phyloP scores from a whole-genome alignment of 2,888 invertebrate species.

The Lucinisca nassula region DNA sequence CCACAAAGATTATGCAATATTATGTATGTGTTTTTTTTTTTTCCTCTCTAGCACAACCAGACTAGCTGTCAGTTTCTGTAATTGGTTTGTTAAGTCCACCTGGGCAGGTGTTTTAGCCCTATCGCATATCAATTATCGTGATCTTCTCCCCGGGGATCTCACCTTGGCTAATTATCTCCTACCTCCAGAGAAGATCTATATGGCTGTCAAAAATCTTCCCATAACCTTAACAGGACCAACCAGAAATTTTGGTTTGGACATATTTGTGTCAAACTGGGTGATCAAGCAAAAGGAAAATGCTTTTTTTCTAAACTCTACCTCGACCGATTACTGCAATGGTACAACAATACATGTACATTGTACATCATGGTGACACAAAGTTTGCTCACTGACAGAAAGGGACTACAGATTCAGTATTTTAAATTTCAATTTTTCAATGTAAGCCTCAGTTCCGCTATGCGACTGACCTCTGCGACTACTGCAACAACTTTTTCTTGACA shows the following conservation, averaged over 20 bases:
- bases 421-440: too few relatives aligned
- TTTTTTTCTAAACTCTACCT: too few relatives aligned
- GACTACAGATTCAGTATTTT: too few relatives aligned
- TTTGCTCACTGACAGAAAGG: too few relatives aligned
- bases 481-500: too few relatives aligned
- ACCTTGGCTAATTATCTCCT: not conserved
- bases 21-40: too few relatives aligned
- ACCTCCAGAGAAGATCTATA: slow-evolving; percentile 17
- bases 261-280: not conserved
- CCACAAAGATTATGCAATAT: not conserved
- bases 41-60: not conserved
- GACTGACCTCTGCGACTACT: too few relatives aligned
- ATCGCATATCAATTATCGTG: slow-evolving; percentile 12
- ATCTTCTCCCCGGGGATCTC: slow-evolving; percentile 1
- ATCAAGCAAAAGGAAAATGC: not conserved
- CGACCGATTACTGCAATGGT: too few relatives aligned
- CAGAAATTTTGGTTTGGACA: not conserved
- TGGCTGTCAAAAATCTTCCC: slow-evolving; percentile 13
- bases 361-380: too few relatives aligned
- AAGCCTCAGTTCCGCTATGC: too few relatives aligned
- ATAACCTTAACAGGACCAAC: not conserved
- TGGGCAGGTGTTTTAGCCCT: slow-evolving; percentile 8
- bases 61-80: not conserved
- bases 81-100: slow-evolving; percentile 9
- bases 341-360: too few relatives aligned